phyloP scores from a whole-genome alignment of 2,888 invertebrate species.

The Drosophila nigricruria region DNA sequence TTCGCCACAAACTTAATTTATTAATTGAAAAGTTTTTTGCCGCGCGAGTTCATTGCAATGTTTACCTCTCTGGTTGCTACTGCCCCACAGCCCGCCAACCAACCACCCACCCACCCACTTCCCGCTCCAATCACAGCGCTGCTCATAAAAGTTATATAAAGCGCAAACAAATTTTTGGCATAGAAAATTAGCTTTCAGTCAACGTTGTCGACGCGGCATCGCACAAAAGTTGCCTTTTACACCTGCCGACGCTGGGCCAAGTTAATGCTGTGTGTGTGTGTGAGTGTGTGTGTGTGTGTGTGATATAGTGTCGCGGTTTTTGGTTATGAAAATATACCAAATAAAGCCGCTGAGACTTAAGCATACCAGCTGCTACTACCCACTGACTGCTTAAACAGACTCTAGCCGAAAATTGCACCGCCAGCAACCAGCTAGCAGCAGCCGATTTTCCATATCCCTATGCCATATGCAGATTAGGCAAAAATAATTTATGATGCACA shows the following conservation, averaged over 20 bases:
- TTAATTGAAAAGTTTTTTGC: constrained; percentile 73
- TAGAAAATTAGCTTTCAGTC: constrained; percentile 69
- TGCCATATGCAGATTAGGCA: constrained; percentile 71
- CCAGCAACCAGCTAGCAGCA: not conserved
- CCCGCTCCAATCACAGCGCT: constrained; percentile 12
- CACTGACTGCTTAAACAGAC: constrained; percentile 15
- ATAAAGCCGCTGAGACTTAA: constrained; percentile 49
- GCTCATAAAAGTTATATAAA: constrained; percentile 62
- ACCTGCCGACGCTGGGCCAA: constrained; percentile 42
- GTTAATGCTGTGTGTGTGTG: constrained; percentile 2
- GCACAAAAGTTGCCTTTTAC: constrained; percentile 40
- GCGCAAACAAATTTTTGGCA: constrained; percentile 61
- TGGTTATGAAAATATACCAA: constrained; percentile 49
- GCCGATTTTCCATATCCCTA: constrained; percentile 42
- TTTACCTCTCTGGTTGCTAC: constrained; percentile 6
- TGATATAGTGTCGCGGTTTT: constrained; percentile 41
- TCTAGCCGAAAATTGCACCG: constrained; percentile 22
- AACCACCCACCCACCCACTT: not conserved
- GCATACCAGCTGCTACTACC: constrained; percentile 5
- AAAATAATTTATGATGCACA: constrained; percentile 69
- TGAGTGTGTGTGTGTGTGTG: constrained; percentile 7
- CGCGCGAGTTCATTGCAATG: constrained; percentile 47
- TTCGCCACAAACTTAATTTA: constrained; percentile 63
- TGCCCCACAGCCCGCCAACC: not conserved
- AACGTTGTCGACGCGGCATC: constrained; percentile 42